These are phyloP conservation scores for Apamea monoglypha DNA, from an alignment of 2,888 invertebrate species.

Conservation along the genomic window DNA sequence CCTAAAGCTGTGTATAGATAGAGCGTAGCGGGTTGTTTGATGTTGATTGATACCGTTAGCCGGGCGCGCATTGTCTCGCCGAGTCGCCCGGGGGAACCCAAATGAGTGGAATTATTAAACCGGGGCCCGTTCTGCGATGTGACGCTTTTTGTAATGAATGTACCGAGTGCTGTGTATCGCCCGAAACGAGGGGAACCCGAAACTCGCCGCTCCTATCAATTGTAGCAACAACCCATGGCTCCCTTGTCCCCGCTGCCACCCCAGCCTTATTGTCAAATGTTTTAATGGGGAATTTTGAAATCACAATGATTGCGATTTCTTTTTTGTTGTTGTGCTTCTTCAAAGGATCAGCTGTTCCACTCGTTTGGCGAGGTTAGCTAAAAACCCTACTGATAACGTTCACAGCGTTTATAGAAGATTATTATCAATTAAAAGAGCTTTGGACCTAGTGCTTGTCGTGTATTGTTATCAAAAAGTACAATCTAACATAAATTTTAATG, in stretches of 20 bases:
- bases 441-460: conserved; percentile 2
- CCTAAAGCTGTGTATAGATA: conserved; percentile 76
- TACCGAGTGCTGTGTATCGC: conserved; percentile 72
- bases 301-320: conserved; percentile 68
- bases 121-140: conserved; percentile 84
- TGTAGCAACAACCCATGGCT: conserved; percentile 74
- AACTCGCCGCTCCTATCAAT: conserved; percentile 75
- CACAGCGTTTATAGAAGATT: not conserved
- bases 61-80: conserved; percentile 86
- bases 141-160: conserved; percentile 89
- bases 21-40: conserved; percentile 85
- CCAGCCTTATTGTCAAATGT: conserved; percentile 76
- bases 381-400: not conserved
- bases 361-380: conserved; percentile 43
- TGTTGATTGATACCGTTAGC: conserved; percentile 91
- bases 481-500: conserved; percentile 26
- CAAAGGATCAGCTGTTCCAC: conserved; percentile 72
- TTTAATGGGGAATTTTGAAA: conserved; percentile 75
- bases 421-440: not conserved
- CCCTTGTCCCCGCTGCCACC: conserved; percentile 70
- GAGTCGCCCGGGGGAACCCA: conserved; percentile 83
- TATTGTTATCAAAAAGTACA: conserved; percentile 26
- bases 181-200: conserved; percentile 62
- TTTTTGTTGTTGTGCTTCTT: conserved; percentile 65
- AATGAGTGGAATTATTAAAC: conserved; percentile 90